Conservation (phyloP, 2,888 invertebrate genomes). For the Drosophila multiciliata region DNA sequence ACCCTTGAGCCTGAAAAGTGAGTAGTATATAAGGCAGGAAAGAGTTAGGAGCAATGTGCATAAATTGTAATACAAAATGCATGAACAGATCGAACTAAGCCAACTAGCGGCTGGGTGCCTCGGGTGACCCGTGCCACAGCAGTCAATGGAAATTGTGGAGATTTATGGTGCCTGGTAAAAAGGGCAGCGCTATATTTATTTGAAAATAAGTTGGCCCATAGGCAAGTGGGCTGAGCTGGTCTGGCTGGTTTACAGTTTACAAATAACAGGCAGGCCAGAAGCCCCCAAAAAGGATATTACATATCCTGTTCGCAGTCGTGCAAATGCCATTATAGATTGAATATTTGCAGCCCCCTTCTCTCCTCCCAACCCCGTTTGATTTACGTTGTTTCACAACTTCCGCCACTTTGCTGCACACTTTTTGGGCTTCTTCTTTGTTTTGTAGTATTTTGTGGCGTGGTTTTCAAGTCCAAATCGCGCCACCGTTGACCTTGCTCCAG, state of each 20-base stretch:
- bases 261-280: constrained; percentile 41
- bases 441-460: constrained; percentile 23
- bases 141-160: constrained; percentile 74
- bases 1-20: constrained; percentile 15
- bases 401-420: constrained; percentile 43
- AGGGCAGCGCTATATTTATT: constrained; percentile 69
- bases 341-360: constrained; percentile 58
- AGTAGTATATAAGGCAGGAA: constrained; percentile 59
- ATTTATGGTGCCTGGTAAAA: constrained; percentile 68
- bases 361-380: constrained; percentile 51
- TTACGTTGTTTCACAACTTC: constrained; percentile 65
- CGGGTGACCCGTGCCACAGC: constrained; percentile 19
- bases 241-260: constrained; percentile 36
- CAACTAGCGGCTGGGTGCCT: constrained; percentile 22
- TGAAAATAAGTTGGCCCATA: constrained; percentile 60
- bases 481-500: constrained; percentile 48
- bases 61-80: constrained; percentile 69
- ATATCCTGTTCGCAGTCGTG: constrained; percentile 79
- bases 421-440: constrained; percentile 11
- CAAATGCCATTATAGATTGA: constrained; percentile 79
- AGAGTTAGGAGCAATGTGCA: constrained; percentile 55
- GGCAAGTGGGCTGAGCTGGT: constrained; percentile 45
- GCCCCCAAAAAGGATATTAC: constrained; percentile 75
- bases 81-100: constrained; percentile 47
- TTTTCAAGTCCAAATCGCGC: constrained; percentile 46